phyloP scores from a whole-genome alignment of 2,797 vertebrate genomes.

The Enteromius argenteus region DNA sequence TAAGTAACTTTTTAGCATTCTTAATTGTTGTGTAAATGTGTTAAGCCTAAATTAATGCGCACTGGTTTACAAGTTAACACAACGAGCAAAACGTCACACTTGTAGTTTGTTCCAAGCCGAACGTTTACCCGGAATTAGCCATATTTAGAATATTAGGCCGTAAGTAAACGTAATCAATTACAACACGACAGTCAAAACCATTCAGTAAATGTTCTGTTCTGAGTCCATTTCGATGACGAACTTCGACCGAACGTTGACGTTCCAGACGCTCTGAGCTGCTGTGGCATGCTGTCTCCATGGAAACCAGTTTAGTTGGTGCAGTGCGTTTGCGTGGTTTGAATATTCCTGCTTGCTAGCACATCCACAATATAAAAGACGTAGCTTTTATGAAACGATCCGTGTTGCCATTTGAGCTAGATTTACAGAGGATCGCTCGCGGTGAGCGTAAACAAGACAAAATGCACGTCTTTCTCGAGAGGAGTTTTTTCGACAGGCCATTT shows the following conservation, averaged over 20 bases:
- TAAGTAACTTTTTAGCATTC: background rate
- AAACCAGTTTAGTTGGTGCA: slow-evolving; percentile 72
- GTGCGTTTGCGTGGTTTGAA: slow-evolving; percentile 65
- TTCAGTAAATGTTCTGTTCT: background rate
- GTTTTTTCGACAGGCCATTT: slow-evolving; percentile 39
- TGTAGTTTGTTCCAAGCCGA: background rate
- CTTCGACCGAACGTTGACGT: slow-evolving; percentile 48
- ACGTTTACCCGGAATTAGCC: slow-evolving; percentile 33
- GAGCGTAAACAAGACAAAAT: background rate
- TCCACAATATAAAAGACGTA: slow-evolving; percentile 31
- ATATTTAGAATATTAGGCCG: slow-evolving; percentile 22
- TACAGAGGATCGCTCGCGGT: background rate
- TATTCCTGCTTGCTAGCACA: slow-evolving; percentile 38
- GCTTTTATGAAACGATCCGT: background rate
- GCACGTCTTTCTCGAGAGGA: background rate
- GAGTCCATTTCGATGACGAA: slow-evolving; percentile 51
- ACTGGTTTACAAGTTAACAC: slow-evolving; percentile 1
- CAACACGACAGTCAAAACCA: slow-evolving; percentile 67
- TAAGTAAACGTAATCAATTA: slow-evolving; percentile 33
- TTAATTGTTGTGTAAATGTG: background rate
- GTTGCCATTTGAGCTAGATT: background rate
- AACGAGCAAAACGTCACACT: background rate
- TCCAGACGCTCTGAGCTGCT: slow-evolving; percentile 50
- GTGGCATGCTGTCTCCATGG: slow-evolving; percentile 74
- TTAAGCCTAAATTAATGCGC: background rate